These are phyloP conservation scores for Tichodroma muraria DNA, from an alignment of 2,113 vertebrate genomes.

Conservation along the genomic window DNA sequence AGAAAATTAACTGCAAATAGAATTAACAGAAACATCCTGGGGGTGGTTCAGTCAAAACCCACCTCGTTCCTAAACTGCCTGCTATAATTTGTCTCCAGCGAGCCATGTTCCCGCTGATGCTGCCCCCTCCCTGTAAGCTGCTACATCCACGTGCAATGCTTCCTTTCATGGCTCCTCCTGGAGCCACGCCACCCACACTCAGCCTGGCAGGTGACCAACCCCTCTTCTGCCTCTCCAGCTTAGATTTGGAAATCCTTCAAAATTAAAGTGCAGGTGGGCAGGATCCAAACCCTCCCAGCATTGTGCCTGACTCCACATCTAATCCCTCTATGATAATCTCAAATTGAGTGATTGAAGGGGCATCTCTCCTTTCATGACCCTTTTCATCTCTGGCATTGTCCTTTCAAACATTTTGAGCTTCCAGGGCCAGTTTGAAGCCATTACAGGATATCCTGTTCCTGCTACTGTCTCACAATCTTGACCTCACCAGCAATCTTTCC, in stretches of 20 bases:
- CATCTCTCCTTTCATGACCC: background rate
- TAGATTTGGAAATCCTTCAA: background rate
- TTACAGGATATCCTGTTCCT: background rate
- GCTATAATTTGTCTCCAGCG: background rate
- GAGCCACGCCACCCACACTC: slow-evolving; percentile 26
- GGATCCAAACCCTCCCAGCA: background rate
- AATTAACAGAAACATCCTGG: background rate
- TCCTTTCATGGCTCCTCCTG: background rate
- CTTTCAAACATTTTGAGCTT: background rate
- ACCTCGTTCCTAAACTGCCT: background rate
- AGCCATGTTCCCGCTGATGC: background rate
- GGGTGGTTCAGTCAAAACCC: background rate
- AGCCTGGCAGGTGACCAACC: slow-evolving; percentile 23
- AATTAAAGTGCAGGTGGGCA: background rate
- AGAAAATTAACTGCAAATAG: background rate
- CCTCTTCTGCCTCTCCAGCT: background rate
- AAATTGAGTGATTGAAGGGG: background rate
- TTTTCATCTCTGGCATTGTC: background rate
- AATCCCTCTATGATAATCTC: background rate
- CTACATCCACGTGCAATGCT: background rate
- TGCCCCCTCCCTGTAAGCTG: slow-evolving; percentile 8
- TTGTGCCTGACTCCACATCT: background rate
- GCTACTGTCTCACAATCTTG: background rate
- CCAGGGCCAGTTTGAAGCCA: background rate
- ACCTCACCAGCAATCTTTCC: background rate